phyloP scores from a whole-genome alignment of 2,797 vertebrate species.

The Syndactyla subalaris region DNA sequence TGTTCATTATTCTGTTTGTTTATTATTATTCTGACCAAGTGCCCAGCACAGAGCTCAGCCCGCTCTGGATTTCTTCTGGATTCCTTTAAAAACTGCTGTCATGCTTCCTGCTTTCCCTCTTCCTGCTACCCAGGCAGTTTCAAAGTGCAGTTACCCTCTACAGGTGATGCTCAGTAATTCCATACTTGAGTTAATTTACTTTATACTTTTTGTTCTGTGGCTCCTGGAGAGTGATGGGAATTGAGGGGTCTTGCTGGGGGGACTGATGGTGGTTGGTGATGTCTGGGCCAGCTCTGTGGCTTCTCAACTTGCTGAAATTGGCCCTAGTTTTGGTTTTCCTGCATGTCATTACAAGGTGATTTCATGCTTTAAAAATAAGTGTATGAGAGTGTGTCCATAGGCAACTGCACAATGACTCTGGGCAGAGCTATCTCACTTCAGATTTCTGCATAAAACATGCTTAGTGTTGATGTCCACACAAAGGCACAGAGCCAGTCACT shows the following conservation, averaged over 20 bases:
- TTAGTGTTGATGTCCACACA: too few relatives aligned
- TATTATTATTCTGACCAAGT: not conserved
- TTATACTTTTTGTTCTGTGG: not conserved
- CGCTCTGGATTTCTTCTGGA: not conserved
- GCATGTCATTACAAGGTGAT: not conserved
- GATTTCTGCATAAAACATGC: too few relatives aligned
- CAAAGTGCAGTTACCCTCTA: not conserved
- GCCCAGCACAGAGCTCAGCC: not conserved
- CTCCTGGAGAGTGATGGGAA: not conserved
- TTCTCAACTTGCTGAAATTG: not conserved
- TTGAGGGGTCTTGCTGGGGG: not conserved
- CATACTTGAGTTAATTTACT: not conserved
- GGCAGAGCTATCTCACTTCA: not conserved
- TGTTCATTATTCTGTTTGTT: not conserved
- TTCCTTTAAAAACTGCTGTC: not conserved
- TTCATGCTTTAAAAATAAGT: not conserved
- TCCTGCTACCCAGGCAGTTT: not conserved
- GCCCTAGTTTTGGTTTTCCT: not conserved
- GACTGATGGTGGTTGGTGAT: accelerated
- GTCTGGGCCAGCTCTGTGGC: not conserved
- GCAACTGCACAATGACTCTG: not conserved
- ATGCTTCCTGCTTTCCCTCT: not conserved
- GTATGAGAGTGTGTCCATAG: not conserved
- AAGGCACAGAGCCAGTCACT: too few relatives aligned
- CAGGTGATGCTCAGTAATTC: not conserved